Base-by-base conservation (phyloP, 2,113 vertebrate genomes). In the Ploceus nigricollis region DNA sequence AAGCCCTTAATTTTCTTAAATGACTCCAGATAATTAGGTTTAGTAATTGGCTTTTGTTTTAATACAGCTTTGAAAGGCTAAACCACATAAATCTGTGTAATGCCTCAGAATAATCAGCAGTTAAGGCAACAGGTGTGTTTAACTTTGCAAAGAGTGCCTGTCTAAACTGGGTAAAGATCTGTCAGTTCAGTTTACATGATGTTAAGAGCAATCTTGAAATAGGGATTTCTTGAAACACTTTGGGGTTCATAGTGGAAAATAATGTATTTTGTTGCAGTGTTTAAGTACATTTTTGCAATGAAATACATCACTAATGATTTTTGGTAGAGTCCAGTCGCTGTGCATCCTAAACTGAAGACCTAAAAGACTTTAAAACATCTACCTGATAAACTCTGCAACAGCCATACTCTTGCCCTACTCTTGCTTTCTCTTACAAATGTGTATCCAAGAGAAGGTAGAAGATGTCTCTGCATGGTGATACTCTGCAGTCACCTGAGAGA, bases 31-130 rank as follows among this genome's bases (percentile, higher is more conserved):
- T 97, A 97, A 97, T 94, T 87, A 97, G 60, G 51, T 77, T 96
- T 88, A 94, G 95, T 97, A 96, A 97, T 97, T 96, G 94, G 91
- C 89, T 98, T 98, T 96, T 95, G 89, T 95, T 97, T 87, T 96
- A 97, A 94, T 97, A 93, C 96, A 88, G 93, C 96, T 96, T 97
- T 97, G 95, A 94, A 93, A 97, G 87, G 95, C 94, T 96, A 93
- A 97, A 83, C 61, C 53, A 56, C 37, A 44, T 60, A 91, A 94
- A 93, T 72, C 94, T 92, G 63, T 94, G 42, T 82, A 91, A 91
- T 80, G 50, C 73, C 58, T 53, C 51, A 15, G 44, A 87, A 33
- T 80, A 89, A 95, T 78, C 35, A 9, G 37, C 63, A 72, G 75
- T 65, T 87, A 92, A 94, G 53, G 51, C 81, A 94, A 9, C 53